Evolutionary conservation across 2,888 invertebrate species (phyloP).

Genomic region (Habroteleia sp.): DNA sequence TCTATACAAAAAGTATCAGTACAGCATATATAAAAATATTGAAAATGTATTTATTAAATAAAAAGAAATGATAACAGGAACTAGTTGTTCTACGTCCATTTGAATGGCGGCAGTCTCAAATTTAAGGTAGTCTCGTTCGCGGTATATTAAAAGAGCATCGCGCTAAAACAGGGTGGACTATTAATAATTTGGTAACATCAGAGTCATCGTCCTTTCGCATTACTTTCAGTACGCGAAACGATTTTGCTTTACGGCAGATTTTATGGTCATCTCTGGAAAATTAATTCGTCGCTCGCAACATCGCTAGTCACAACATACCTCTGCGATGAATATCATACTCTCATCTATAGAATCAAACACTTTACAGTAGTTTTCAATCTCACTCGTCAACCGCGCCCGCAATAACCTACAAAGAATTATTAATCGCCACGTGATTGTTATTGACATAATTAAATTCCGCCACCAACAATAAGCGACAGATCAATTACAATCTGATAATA

Average conservation of each 20-base stretch:
- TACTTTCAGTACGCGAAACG: slow-evolving; percentile 59
- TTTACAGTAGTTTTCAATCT: slow-evolving; percentile 62
- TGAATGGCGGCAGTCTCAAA: slow-evolving; percentile 12
- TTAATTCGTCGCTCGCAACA: slow-evolving; percentile 65
- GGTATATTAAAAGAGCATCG: slow-evolving; percentile 35
- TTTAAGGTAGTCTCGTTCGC: slow-evolving; percentile 6
- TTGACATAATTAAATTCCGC: slow-evolving; percentile 49
- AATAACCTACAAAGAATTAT: slow-evolving; percentile 43
- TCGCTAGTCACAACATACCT: slow-evolving; percentile 43
- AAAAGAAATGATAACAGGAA: neutral
- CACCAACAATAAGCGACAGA: slow-evolving; percentile 22
- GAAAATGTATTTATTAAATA: too few relatives aligned
- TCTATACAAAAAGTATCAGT: too few relatives aligned
- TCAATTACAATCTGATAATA: slow-evolving; percentile 38
- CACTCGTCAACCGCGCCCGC: slow-evolving; percentile 31
- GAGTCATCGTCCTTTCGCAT: slow-evolving; percentile 32
- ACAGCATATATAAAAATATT: too few relatives aligned
- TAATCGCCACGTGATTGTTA: slow-evolving; percentile 44
- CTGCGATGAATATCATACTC: slow-evolving; percentile 59
- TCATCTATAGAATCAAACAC: slow-evolving; percentile 48
- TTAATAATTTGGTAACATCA: slow-evolving; percentile 63
- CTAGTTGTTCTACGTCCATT: neutral
- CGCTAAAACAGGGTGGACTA: slow-evolving; percentile 31
- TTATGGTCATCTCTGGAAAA: slow-evolving; percentile 66
- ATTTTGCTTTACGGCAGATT: slow-evolving; percentile 67